Conservation (phyloP, 2,888 invertebrate species). For the Falcaria lacertinaria region DNA sequence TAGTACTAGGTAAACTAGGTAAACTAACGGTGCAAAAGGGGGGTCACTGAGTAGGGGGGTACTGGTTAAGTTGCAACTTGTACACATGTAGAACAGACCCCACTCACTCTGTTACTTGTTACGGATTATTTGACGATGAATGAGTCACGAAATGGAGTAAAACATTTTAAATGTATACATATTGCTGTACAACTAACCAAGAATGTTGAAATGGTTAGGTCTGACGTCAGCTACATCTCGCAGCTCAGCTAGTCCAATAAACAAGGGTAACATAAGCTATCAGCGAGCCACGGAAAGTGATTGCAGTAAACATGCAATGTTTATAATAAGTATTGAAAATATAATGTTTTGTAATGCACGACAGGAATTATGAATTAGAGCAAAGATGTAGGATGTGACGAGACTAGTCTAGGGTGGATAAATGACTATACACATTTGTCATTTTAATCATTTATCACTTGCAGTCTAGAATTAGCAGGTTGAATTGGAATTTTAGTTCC, state of each 20-base stretch:
- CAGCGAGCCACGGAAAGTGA: neutral
- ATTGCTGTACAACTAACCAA: neutral
- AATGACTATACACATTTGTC: too few species aligned
- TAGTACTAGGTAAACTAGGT: too few species aligned
- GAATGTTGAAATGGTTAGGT: conserved; percentile 2
- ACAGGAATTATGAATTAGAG: neutral
- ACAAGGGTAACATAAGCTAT: conserved; percentile 1
- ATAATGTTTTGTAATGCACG: neutral
- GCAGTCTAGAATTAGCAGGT: too few species aligned
- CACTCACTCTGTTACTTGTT: neutral
- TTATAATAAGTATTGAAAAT: neutral
- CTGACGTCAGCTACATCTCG: conserved; percentile 2
- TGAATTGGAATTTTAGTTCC: too few species aligned
- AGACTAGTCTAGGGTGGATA: too few species aligned
- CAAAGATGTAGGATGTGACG: too few species aligned
- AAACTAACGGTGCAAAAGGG: too few species aligned
- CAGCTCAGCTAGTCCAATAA: neutral
- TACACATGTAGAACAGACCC: too few species aligned
- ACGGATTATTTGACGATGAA: neutral
- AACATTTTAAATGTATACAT: neutral
- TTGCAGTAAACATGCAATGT: neutral
- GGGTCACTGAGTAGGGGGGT: too few species aligned
- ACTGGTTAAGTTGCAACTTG: too few species aligned
- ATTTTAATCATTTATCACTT: too few species aligned
- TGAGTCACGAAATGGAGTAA: neutral